Evolutionary conservation across 2,888 invertebrate species (phyloP).

Genomic region (Sesia apiformis): DNA sequence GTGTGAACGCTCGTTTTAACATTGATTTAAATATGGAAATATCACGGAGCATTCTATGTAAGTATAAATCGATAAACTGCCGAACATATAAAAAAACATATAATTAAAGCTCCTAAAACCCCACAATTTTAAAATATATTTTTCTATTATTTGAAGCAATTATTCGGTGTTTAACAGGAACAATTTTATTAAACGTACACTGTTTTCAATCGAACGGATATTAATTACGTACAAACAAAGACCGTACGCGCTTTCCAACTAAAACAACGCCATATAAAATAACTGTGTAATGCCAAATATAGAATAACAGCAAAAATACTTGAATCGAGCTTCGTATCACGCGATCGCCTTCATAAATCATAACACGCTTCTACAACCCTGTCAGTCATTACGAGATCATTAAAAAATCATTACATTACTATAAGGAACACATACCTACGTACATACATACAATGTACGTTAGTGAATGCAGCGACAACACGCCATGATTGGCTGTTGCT

Average conservation of each 20-base stretch:
- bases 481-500: conserved; percentile 13
- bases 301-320: not conserved
- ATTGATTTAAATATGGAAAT: too few species aligned
- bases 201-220: conserved; percentile 15
- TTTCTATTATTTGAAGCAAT: too few species aligned
- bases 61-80: too few species aligned
- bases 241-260: conserved; percentile 12
- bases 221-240: conserved; percentile 25
- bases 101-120: too few species aligned
- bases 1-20: too few species aligned
- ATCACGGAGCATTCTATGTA: too few species aligned
- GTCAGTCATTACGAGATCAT: conserved; percentile 64
- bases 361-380: conserved; percentile 31
- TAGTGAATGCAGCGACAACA: conserved; percentile 15
- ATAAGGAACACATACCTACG: not conserved
- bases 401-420: conserved; percentile 60
- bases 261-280: conserved; percentile 10
- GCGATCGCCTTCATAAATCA: conserved; percentile 59
- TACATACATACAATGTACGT: too few species aligned
- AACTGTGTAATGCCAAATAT: conserved; percentile 2
- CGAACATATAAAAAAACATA: too few species aligned
- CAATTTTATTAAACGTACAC: not conserved
- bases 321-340: conserved; percentile 28
- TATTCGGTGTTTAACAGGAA: too few species aligned
- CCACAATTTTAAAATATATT: too few species aligned